A percentile compares a stretch with the other conserved stretches of the same genome.
Evolutionary conservation across 2,113 vertebrate species (phyloP).

Genomic region (Vulpes lagopus): DNA sequence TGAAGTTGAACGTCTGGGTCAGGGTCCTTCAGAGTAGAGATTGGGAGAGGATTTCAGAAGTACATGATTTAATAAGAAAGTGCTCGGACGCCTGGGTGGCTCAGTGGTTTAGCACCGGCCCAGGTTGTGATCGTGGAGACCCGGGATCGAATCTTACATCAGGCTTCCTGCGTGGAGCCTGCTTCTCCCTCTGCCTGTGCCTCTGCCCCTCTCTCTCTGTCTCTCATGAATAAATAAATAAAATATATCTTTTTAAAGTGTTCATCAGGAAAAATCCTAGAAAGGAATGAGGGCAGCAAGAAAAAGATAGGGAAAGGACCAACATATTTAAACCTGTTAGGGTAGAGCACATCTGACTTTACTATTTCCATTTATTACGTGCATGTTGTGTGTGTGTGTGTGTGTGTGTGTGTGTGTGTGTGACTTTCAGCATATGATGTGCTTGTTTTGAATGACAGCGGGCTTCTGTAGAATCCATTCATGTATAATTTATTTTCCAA

Average conservation of each 20-base stretch:
- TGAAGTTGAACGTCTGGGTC: background rate
- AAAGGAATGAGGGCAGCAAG: background rate
- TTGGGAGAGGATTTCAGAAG: background rate
- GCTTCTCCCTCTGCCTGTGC: no score
- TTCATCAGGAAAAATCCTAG: background rate
- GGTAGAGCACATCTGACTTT: background rate
- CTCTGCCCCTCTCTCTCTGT: no score
- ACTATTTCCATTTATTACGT: constrained; percentile 12
- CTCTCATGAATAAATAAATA: no score
- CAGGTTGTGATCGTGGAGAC: no score
- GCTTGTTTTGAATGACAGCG: background rate
- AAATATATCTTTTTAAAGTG: background rate
- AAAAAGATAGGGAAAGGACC: background rate
- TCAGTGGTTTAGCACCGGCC: no score
- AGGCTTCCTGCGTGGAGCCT: no score
- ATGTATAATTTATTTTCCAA: background rate
- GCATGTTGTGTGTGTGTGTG: background rate
- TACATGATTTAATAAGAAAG: background rate
- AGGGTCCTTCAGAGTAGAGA: background rate
- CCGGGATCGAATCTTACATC: no score
- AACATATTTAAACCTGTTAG: background rate
- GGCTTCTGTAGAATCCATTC: background rate
- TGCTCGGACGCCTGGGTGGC: no score
- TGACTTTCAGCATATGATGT: background rate
- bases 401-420: background rate